Conservation (phyloP, 2,888 invertebrate species). For the Agrochola lota region DNA sequence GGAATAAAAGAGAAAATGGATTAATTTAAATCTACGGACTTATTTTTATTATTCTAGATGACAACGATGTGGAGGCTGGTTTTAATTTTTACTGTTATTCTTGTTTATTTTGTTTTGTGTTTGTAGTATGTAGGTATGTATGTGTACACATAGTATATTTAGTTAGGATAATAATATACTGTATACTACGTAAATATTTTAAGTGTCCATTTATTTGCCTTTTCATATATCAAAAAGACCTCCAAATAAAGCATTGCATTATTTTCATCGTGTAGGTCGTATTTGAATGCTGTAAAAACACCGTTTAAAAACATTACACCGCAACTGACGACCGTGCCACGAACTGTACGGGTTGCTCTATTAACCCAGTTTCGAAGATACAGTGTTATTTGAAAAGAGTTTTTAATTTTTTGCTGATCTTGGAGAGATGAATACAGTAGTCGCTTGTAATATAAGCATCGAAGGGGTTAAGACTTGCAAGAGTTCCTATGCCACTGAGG, state of each 20-base stretch:
- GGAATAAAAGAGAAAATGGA: neutral
- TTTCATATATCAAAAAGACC: neutral
- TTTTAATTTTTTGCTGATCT: constrained; percentile 54
- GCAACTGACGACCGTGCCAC: constrained; percentile 38
- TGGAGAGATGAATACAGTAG: constrained; percentile 18
- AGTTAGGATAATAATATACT: neutral
- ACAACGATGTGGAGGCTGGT: constrained; percentile 6
- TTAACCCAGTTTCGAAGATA: constrained; percentile 66
- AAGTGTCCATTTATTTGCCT: neutral
- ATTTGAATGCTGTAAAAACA: constrained; percentile 40
- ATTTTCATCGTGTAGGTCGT: constrained; percentile 5
- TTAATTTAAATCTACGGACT: constrained; percentile 5
- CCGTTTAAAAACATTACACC: constrained; percentile 51
- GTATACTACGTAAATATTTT: neutral
- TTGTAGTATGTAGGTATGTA: neutral
- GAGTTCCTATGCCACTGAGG: neutral
- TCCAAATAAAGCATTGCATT: neutral
- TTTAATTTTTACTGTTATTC: constrained; percentile 14
- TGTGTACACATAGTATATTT: neutral
- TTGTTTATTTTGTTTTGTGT: neutral
- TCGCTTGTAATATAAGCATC: neutral
- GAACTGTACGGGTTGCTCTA: constrained; percentile 54
- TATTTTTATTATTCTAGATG: constrained; percentile 35
- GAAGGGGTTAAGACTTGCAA: neutral
- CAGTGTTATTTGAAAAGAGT: constrained; percentile 49